Percentiles rank a stretch among this genome's conserved stretches.
These are phyloP conservation scores for Sarcophaga bullata DNA, from an alignment of 1,140 invertebrate species.

Conservation along the genomic window DNA sequence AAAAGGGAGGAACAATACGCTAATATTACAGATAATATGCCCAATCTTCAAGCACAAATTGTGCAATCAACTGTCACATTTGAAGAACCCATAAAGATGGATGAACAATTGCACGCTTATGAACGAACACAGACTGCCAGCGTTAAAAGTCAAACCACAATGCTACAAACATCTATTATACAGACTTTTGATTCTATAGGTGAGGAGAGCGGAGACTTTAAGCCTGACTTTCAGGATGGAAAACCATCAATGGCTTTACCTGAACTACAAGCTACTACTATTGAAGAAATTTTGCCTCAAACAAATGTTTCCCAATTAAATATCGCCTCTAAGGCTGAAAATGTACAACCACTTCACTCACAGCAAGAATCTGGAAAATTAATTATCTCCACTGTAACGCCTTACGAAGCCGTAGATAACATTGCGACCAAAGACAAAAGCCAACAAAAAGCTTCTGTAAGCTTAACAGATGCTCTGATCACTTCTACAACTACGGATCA, in stretches of 20 bases:
- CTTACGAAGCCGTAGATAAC: slow-evolving; percentile 23
- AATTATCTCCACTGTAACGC: not conserved
- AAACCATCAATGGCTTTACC: slow-evolving; percentile 5
- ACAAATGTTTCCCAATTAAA: not conserved
- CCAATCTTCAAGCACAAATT: slow-evolving; percentile 8
- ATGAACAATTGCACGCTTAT: not conserved
- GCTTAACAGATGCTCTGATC: slow-evolving; percentile 17
- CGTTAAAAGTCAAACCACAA: not conserved
- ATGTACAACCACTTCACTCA: slow-evolving; percentile 16
- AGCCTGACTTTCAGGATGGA: slow-evolving; percentile 41
- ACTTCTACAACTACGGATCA: slow-evolving; percentile 24
- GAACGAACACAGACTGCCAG: not conserved
- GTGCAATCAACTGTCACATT: slow-evolving; percentile 1
- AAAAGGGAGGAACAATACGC: slow-evolving; percentile 46
- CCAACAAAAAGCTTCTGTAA: slow-evolving; percentile 26
- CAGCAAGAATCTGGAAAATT: slow-evolving; percentile 5
- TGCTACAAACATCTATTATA: slow-evolving; percentile 45
- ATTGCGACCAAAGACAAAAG: not conserved
- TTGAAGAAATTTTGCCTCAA: slow-evolving; percentile 30
- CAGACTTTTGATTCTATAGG: slow-evolving; percentile 53
- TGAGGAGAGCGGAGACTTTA: slow-evolving; percentile 53
- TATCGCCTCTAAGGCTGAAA: not conserved
- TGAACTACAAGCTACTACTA: slow-evolving; percentile 26
- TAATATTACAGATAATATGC: slow-evolving; percentile 41
- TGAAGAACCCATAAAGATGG: not conserved